These are phyloP conservation scores for Drepana arcuata DNA, from an alignment of 1,140 invertebrate genomes.

Conservation along the genomic window DNA sequence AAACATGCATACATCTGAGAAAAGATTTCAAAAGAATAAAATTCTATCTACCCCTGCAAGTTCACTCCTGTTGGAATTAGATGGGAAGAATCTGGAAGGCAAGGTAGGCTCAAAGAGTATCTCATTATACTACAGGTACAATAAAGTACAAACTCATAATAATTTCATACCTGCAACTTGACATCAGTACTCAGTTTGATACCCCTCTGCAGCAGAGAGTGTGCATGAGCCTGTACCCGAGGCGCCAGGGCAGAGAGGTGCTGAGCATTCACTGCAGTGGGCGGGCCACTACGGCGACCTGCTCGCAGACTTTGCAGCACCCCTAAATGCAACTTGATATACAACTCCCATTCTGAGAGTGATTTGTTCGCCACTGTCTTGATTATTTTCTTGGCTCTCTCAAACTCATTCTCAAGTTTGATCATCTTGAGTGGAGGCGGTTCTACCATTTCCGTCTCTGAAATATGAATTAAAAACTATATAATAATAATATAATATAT, in stretches of 20 bases:
- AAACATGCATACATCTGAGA: too few species aligned
- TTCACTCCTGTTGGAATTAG: too few species aligned
- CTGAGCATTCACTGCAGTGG: conserved; percentile 73
- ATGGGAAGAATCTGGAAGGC: too few species aligned
- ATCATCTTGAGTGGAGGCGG: conserved; percentile 49
- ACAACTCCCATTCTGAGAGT: conserved; percentile 58
- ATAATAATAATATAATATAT: too few species aligned
- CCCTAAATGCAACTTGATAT: conserved; percentile 77
- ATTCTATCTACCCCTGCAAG: too few species aligned
- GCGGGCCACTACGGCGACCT: conserved; percentile 63
- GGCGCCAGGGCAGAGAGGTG: conserved; percentile 69
- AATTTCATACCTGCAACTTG: conserved; percentile 41
- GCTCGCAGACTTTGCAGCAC: conserved; percentile 76
- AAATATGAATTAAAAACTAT: conserved; percentile 5
- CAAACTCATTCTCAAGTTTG: conserved; percentile 49
- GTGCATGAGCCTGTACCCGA: conserved; percentile 58
- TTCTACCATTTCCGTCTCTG: conserved; percentile 43
- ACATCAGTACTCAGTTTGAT: conserved; percentile 30
- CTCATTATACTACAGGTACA: too few species aligned
- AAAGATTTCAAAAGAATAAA: too few species aligned
- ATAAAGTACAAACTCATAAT: too few species aligned
- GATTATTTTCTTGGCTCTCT: conserved; percentile 13
- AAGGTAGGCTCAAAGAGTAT: too few species aligned
- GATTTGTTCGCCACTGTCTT: conserved; percentile 36
- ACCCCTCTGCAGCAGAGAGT: conserved; percentile 34